Evolutionary conservation across 2,797 vertebrate species (phyloP).

Genomic region (Acanthopagrus latus): DNA sequence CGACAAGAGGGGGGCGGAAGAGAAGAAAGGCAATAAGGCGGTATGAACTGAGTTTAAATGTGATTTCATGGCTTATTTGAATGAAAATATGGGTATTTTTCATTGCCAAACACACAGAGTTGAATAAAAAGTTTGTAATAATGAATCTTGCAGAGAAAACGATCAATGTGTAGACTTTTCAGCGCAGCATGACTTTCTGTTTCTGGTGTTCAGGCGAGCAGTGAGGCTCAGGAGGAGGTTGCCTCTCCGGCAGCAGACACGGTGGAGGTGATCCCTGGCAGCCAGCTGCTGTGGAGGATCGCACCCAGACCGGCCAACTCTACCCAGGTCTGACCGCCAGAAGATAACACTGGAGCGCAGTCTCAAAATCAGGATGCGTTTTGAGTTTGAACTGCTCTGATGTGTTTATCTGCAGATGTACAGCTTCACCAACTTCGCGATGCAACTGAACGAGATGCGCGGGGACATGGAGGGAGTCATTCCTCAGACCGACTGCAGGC

Average conservation of each 20-base stretch:
- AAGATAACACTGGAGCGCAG: neutral
- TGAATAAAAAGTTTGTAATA: neutral
- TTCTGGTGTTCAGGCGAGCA: constrained; percentile 68
- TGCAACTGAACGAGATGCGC: constrained; percentile 95
- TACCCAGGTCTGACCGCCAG: constrained; percentile 84
- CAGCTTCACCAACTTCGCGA: constrained; percentile 96
- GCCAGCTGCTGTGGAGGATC: constrained; percentile 94
- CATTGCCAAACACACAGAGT: neutral
- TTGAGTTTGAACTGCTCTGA: neutral
- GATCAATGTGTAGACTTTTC: neutral
- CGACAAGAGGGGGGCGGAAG: constrained; percentile 91
- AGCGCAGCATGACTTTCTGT: neutral
- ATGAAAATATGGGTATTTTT: neutral
- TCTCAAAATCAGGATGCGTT: neutral
- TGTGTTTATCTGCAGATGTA: constrained; percentile 89
- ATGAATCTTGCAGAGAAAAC: neutral
- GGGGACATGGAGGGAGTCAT: constrained; percentile 93
- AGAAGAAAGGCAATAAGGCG: constrained; percentile 91
- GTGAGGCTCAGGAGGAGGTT: constrained; percentile 90
- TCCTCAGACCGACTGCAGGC: constrained; percentile 94
- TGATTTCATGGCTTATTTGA: neutral
- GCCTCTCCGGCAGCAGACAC: constrained; percentile 91
- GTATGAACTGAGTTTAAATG: constrained; percentile 73
- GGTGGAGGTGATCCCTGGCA: constrained; percentile 93
- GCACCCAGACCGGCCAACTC: constrained; percentile 93